Evolutionary conservation across 2,113 vertebrate genomes (phyloP), one percentile per base, ranked within the genome.

Genomic region (Triplophysa tibetana): DNA sequence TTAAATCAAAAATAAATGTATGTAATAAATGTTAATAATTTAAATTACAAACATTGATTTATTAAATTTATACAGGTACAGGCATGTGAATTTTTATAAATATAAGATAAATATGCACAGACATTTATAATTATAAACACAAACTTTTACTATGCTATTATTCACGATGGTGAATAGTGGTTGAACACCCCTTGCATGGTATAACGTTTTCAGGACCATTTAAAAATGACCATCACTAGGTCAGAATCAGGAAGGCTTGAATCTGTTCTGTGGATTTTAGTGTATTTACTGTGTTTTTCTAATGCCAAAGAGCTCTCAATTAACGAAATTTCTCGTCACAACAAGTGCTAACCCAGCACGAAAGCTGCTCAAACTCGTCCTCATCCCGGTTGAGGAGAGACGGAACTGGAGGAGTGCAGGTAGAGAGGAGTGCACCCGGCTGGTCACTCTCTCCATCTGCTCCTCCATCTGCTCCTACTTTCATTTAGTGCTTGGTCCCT

Each of bases 401-500:
- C 23, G 83, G 56, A 77, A 41, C 77, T 41, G 60, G 33, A 83
- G 70, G 86, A 89, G 90, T 77, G 87, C 91, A 93, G 91, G 92
- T 93, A 92, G 89, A 90, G 67, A 89, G 90, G 90, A 88, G 85
- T 88, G 86, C 89, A 92, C 90, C 88, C 58, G 83, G 88, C 89
- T 90, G 90, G 92, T 92, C 91, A 89, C 89, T 88, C 84, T 86
- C 89, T 93, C 92, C 92, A 93, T 93, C 92, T 93, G 92, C 85
- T 88, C 86, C 88, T 90, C 92, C 92, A 93, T 93, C 92, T 93
- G 92, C 79, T 89, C 87, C 88, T 90, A 85, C 92, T 92, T 91
- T 91, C 91, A 92, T 93, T 81, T 67, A 85, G 70, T 63, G 70
- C 76, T 76, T 26, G 54, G 52, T 77, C 26, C 61, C 63, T 52